Percentiles rank a stretch among this genome's conserved stretches.
Evolutionary conservation across 2,113 vertebrate genomes (phyloP).

Genomic region (Scomber scombrus): DNA sequence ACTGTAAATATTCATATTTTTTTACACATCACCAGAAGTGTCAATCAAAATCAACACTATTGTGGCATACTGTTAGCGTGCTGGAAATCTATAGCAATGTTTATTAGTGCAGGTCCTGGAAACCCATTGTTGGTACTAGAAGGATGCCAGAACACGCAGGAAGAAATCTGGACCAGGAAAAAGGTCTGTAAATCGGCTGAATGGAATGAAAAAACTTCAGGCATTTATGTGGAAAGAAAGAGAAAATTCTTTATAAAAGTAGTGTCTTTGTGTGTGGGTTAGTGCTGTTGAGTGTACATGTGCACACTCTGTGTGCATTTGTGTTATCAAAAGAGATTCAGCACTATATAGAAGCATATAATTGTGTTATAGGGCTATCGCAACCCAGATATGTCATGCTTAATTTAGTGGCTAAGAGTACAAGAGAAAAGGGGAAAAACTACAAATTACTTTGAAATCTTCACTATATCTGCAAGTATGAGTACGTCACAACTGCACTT

Average conservation of each 20-base stretch:
- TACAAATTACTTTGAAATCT: constrained; percentile 68
- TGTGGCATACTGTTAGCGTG: constrained; percentile 39
- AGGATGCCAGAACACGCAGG: constrained; percentile 42
- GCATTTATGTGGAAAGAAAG: constrained; percentile 33
- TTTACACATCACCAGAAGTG: constrained; percentile 69
- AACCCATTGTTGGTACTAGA: constrained; percentile 56
- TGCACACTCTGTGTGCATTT: constrained; percentile 50
- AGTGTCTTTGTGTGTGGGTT: constrained; percentile 28
- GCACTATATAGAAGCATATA: constrained; percentile 61
- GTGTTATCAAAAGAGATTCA: constrained; percentile 65
- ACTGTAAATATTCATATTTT: constrained; percentile 85
- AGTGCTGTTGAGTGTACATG: constrained; percentile 1
- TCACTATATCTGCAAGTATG: constrained; percentile 50
- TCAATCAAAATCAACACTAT: constrained; percentile 79
- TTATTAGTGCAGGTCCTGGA: constrained; percentile 68
- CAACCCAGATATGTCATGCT: constrained; percentile 82
- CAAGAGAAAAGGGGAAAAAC: constrained; percentile 53
- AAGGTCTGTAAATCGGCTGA: constrained; percentile 42
- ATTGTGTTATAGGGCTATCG: constrained; percentile 72
- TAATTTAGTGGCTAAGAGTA: constrained; percentile 80
- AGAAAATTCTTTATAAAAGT: constrained; percentile 48
- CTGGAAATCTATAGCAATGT: constrained; percentile 46
- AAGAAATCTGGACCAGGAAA: constrained; percentile 46
- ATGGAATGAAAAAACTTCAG: constrained; percentile 34
- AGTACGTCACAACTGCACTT: constrained; percentile 39